These are phyloP conservation scores for Pecten maximus DNA, from an alignment of 2,888 invertebrate genomes.

Conservation along the genomic window DNA sequence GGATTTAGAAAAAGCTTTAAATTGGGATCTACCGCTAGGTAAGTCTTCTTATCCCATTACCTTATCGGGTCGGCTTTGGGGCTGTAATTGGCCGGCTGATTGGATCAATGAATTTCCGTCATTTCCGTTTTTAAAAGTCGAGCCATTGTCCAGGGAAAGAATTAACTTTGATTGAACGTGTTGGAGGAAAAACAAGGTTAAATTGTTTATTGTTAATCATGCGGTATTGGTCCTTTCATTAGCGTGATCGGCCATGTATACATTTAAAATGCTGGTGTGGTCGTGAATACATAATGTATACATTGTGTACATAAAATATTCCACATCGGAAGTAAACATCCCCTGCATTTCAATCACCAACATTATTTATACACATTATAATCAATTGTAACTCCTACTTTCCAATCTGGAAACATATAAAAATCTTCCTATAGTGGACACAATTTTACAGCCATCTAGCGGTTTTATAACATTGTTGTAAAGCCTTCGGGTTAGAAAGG, in stretches of 20 bases:
- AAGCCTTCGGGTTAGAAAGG: background rate
- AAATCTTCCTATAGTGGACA: background rate
- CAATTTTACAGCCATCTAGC: background rate
- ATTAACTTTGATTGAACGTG: constrained; percentile 30
- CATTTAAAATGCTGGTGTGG: constrained; percentile 35
- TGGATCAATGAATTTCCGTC: background rate
- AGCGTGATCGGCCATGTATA: constrained; percentile 35
- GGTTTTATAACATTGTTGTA: background rate
- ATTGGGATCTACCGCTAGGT: constrained; percentile 22
- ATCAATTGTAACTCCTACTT: background rate
- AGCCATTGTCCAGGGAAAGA: constrained; percentile 12
- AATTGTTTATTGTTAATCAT: constrained; percentile 35
- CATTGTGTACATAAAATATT: constrained; percentile 30
- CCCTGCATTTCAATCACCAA: background rate
- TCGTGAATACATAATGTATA: constrained; percentile 28
- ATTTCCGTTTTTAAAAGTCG: constrained; percentile 31
- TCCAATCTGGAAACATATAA: background rate
- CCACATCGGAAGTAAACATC: constrained; percentile 30
- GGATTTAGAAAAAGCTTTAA: constrained; percentile 16
- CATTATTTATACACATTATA: background rate
- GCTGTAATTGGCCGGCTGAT: background rate
- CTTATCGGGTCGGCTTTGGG: background rate
- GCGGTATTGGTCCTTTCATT: constrained; percentile 20
- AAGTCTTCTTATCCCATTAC: constrained; percentile 4
- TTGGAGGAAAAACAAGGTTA: constrained; percentile 12